phyloP scores from a whole-genome alignment of 1,140 invertebrate genomes.

The Aphelinus certus region DNA sequence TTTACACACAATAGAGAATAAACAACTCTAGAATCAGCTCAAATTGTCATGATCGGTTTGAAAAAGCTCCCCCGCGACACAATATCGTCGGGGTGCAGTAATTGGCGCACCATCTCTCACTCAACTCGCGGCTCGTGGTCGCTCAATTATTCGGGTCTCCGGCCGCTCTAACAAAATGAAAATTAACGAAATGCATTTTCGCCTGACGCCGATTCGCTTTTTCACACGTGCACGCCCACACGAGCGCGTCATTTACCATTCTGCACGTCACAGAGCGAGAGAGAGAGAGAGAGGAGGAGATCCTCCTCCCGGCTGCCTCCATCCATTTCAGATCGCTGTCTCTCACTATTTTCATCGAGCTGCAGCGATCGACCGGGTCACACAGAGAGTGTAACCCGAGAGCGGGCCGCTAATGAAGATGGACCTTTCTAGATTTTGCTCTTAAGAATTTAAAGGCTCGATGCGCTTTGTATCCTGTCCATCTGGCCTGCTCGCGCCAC shows the following conservation, averaged over 20 bases:
- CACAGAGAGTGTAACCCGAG: constrained; percentile 5
- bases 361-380: constrained; percentile 51
- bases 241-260: constrained; percentile 39
- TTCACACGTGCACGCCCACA: constrained; percentile 10
- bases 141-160: neutral
- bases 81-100: no score
- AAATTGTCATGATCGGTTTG: no score
- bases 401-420: constrained; percentile 46
- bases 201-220: neutral
- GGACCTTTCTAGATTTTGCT: constrained; percentile 50
- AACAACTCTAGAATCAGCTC: neutral
- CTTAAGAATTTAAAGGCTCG: constrained; percentile 44
- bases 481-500: no score
- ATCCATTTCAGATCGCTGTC: constrained; percentile 35
- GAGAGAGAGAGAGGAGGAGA: constrained; percentile 14
- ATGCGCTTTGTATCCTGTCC: constrained; percentile 16
- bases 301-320: neutral
- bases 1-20: neutral
- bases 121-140: neutral
- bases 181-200: constrained; percentile 16
- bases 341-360: constrained; percentile 33
- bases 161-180: neutral
- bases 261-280: constrained; percentile 36
- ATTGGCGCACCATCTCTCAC: no score
- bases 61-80: no score